These are phyloP conservation scores for Macheiramphus alcinus DNA, from an alignment of 2,113 vertebrate genomes.

Conservation along the genomic window DNA sequence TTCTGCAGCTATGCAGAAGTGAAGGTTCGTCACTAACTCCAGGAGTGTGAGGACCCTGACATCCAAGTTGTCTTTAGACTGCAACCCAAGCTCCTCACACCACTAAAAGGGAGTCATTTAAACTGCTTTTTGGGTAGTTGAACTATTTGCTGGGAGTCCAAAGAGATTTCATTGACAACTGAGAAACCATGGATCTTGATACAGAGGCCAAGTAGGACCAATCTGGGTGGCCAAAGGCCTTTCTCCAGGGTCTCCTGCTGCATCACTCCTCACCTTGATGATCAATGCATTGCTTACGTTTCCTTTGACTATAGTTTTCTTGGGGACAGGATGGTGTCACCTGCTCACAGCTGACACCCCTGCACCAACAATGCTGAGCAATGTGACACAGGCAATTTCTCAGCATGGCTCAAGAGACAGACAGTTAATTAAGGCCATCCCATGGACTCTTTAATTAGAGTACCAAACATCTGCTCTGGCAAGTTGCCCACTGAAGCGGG, in stretches of 20 bases:
- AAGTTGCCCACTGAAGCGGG: background rate
- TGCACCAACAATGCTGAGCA: background rate
- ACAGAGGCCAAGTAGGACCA: background rate
- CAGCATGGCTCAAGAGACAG: background rate
- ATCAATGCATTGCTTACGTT: background rate
- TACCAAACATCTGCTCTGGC: background rate
- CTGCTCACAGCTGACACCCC: background rate
- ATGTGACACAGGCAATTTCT: background rate
- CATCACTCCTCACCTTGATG: no score
- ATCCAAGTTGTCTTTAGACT: background rate
- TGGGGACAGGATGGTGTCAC: background rate
- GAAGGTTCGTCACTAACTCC: accelerated
- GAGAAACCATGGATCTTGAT: background rate
- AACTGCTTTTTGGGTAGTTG: background rate
- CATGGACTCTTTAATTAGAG: background rate
- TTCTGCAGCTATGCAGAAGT: background rate
- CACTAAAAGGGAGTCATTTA: background rate
- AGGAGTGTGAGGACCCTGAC: accelerated
- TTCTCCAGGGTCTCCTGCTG: background rate
- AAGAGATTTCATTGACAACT: background rate
- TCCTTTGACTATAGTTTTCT: background rate
- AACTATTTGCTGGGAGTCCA: background rate
- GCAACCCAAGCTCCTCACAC: background rate
- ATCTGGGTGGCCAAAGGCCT: background rate
- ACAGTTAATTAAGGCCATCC: background rate